Percentiles rank a stretch among this genome's conserved stretches.
phyloP scores from a whole-genome alignment of 2,888 invertebrate species.

The Brachyopa scutellaris region DNA sequence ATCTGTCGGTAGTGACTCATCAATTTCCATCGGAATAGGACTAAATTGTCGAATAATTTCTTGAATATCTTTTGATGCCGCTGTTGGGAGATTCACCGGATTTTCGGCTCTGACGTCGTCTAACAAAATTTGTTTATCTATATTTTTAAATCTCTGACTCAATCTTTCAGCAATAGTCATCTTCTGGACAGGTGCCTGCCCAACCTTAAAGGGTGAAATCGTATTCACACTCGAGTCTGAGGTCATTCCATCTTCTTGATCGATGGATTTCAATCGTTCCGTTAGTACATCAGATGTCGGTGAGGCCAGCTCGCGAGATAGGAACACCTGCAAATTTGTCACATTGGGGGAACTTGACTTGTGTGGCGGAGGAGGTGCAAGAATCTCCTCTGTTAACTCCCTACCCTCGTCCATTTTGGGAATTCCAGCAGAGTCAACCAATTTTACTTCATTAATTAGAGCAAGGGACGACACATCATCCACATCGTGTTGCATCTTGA shows the following conservation, averaged over 20 bases:
- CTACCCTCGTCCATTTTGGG: conserved; percentile 50
- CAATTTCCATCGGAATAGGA: not conserved
- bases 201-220: conserved; percentile 26
- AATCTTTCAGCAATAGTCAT: conserved; percentile 76
- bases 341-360: not conserved
- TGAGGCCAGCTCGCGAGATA: conserved; percentile 55
- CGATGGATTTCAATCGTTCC: conserved; percentile 39
- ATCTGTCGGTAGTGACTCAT: not conserved
- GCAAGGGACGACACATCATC: conserved; percentile 53
- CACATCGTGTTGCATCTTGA: conserved; percentile 79
- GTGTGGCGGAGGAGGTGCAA: not conserved
- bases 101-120: conserved; percentile 35
- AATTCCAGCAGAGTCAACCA: conserved; percentile 72
- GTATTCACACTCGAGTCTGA: conserved; percentile 17
- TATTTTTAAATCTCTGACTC: conserved; percentile 75
- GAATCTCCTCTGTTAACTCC: not conserved
- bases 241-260: conserved; percentile 31
- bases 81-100: no score
- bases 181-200: not conserved
- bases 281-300: conserved; percentile 52
- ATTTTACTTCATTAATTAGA: conserved; percentile 62
- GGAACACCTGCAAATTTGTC: conserved; percentile 52
- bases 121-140: conserved; percentile 54
- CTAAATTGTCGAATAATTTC: not conserved
- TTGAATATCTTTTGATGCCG: conserved; percentile 7